A percentile compares a stretch with the other conserved stretches of the same genome.
Conservation (phyloP, 2,113 vertebrate genomes). For the Ornithorhynchus anatinus region DNA sequence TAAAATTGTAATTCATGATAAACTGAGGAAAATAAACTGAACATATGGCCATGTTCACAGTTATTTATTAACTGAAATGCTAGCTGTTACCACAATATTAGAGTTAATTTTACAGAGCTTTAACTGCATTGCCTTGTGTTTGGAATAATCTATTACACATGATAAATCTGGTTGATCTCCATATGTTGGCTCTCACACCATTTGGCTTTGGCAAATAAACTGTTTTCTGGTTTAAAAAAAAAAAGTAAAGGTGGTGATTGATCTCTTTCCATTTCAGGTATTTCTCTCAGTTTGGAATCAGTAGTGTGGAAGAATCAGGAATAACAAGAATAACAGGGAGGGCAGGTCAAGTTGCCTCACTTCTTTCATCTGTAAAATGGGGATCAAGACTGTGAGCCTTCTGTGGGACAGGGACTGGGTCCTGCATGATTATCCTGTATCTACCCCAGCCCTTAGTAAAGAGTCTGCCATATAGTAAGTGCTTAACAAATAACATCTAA, state of each 20-base stretch:
- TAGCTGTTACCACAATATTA: slow-evolving; percentile 35
- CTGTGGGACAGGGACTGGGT: too few species aligned
- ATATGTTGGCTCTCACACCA: slow-evolving; percentile 46
- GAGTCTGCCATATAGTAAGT: too few species aligned
- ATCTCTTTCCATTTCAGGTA: neutral
- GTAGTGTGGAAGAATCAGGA: too few species aligned
- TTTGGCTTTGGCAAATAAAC: slow-evolving; percentile 67
- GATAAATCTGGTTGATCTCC: slow-evolving; percentile 32
- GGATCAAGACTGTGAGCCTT: too few species aligned
- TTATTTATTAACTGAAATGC: slow-evolving; percentile 56
- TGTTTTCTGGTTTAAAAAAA: slow-evolving; percentile 4
- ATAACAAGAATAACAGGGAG: too few species aligned
- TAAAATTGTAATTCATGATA: slow-evolving; percentile 53
- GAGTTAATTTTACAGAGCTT: slow-evolving; percentile 56
- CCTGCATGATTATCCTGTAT: too few species aligned
- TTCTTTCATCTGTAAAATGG: too few species aligned
- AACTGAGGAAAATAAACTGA: slow-evolving; percentile 46
- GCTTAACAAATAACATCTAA: too few species aligned
- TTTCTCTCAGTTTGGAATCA: too few species aligned
- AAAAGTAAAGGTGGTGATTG: neutral
- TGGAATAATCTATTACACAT: slow-evolving; percentile 62
- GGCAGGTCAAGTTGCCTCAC: too few species aligned
- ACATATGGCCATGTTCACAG: slow-evolving; percentile 44
- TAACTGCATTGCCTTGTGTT: slow-evolving; percentile 46
- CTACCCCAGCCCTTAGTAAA: too few species aligned